These are phyloP conservation scores for Trididemnum nubilum DNA, from an alignment of 23 tunicate species.

Conservation along the genomic window DNA sequence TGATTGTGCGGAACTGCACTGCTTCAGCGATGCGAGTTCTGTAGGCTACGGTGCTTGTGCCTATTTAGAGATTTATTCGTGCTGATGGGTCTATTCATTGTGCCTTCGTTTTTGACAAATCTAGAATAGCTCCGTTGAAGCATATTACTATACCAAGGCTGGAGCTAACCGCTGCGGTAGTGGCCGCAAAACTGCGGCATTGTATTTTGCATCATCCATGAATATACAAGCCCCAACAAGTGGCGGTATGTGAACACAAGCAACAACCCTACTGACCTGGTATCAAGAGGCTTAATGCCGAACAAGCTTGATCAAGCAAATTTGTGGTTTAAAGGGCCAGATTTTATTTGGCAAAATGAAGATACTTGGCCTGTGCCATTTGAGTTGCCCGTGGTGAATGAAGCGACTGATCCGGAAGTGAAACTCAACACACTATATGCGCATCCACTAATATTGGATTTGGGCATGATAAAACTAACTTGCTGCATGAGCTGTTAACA, in stretches of 20 bases:
- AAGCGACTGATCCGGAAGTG: conserved; percentile 4
- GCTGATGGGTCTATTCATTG: too few relatives aligned
- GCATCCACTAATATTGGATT: neutral
- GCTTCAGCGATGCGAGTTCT: too few relatives aligned
- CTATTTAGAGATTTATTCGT: too few relatives aligned
- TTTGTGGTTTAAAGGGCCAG: conserved; percentile 43
- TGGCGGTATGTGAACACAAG: conserved; percentile 41
- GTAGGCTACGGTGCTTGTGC: too few relatives aligned
- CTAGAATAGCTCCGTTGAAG: too few relatives aligned
- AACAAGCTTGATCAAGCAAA: neutral
- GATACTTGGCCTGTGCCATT: conserved; percentile 18
- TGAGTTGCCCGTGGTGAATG: neutral
- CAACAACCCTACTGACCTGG: conserved; percentile 41
- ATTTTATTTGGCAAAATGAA: conserved; percentile 26
- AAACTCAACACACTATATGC: neutral
- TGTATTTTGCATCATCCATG: conserved; percentile 1
- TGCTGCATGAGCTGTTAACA: neutral
- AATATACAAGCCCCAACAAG: neutral
- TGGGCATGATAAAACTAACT: neutral
- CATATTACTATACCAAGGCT: conserved; percentile 31
- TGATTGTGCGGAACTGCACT: too few relatives aligned
- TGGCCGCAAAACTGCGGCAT: conserved; percentile 6
- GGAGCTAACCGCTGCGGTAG: conserved; percentile 30
- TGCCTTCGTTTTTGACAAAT: too few relatives aligned
- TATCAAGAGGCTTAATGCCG: conserved; percentile 33